A percentile compares a stretch with the other conserved stretches of the same genome.
Evolutionary conservation across 1,140 invertebrate genomes (phyloP).

Genomic region (Tribolium castaneum): DNA sequence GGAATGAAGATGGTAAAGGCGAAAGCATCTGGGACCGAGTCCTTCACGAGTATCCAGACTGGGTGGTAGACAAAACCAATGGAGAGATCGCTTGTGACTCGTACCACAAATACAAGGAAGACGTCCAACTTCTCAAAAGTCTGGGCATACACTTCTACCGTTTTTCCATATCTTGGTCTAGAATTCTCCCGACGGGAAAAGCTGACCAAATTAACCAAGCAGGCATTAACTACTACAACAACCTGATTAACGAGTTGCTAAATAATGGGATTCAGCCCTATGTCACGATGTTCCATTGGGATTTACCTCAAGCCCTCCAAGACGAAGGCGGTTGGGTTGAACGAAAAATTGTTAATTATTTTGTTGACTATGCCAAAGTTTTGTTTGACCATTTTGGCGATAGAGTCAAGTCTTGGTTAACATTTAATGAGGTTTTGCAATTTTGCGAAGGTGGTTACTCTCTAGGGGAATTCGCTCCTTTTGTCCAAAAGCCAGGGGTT

Average conservation of each 20-base stretch:
- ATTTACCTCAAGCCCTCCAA: conserved; percentile 73
- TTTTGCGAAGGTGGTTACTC: conserved; percentile 59
- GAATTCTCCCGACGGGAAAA: conserved; percentile 69
- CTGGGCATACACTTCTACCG: conserved; percentile 67
- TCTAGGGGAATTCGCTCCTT: conserved; percentile 49
- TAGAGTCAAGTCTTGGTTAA: conserved; percentile 66
- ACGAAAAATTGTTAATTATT: conserved; percentile 68
- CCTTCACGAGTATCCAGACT: conserved; percentile 66
- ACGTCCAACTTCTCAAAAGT: conserved; percentile 66
- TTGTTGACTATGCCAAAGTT: conserved; percentile 61
- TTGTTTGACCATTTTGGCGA: conserved; percentile 49
- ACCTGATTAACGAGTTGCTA: conserved; percentile 68
- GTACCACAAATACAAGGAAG: conserved; percentile 69
- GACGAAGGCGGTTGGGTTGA: conserved; percentile 74
- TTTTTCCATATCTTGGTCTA: conserved; percentile 71
- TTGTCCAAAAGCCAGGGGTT: conserved; percentile 56
- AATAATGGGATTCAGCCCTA: conserved; percentile 69
- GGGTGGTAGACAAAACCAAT: conserved; percentile 66
- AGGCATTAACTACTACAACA: conserved; percentile 70
- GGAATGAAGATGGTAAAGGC: conserved; percentile 61
- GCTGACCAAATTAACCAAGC: conserved; percentile 66
- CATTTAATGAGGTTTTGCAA: conserved; percentile 64
- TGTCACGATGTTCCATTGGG: conserved; percentile 79
- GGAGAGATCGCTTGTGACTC: conserved; percentile 70
- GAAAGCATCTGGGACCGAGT: conserved; percentile 71